Conservation (phyloP, 1,140 invertebrate genomes). For the Prorops nasuta region DNA sequence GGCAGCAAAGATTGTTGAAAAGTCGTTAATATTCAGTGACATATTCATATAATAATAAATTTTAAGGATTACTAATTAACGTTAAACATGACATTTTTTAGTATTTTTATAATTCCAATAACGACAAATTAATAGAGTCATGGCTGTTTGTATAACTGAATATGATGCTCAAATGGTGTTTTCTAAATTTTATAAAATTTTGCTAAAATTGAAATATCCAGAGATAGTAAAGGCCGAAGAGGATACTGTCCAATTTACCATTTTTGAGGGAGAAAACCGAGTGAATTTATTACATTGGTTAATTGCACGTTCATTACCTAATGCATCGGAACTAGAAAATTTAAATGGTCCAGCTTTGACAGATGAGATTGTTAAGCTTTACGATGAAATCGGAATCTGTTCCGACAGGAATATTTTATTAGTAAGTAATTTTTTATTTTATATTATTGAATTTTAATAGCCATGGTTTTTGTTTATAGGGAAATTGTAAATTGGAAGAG, state of each 20-base stretch:
- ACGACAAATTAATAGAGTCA: too few species aligned
- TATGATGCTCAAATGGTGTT: conserved; percentile 13
- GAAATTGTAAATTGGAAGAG: conserved; percentile 19
- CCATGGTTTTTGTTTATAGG: conserved; percentile 21
- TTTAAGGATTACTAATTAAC: too few species aligned
- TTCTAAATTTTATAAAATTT: conserved; percentile 17
- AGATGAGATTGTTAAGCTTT: conserved; percentile 19
- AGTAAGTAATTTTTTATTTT: conserved; percentile 10
- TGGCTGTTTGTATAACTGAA: too few species aligned
- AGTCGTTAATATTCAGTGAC: too few species aligned
- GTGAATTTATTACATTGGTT: conserved; percentile 26
- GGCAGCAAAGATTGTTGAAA: too few species aligned
- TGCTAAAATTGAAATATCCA: conserved; percentile 25
- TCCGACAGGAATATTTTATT: conserved; percentile 17
- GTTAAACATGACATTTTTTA: too few species aligned
- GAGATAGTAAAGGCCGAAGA: conserved; percentile 18
- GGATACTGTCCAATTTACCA: conserved; percentile 16
- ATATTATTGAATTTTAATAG: background rate
- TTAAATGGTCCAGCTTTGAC: conserved; percentile 17
- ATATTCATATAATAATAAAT: too few species aligned
- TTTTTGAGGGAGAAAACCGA: conserved; percentile 25
- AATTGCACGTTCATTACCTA: conserved; percentile 8
- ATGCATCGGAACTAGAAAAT: conserved; percentile 6
- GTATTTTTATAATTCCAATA: too few species aligned
- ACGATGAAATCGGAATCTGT: conserved; percentile 26